These are phyloP conservation scores for Synergus japonicus DNA, from an alignment of 2,888 invertebrate genomes.

Conservation along the genomic window DNA sequence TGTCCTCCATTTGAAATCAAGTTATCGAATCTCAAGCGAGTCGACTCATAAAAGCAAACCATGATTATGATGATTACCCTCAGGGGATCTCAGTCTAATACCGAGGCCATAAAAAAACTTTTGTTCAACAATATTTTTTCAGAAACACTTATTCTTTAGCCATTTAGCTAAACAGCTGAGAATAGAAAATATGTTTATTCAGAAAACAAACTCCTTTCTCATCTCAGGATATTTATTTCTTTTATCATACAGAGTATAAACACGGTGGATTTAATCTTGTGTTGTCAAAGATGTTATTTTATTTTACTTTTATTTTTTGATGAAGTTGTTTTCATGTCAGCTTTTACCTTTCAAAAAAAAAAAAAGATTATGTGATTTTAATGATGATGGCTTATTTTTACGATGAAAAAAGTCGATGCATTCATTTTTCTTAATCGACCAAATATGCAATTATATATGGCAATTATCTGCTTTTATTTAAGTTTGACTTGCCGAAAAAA, in stretches of 20 bases:
- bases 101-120: background rate
- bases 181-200: background rate
- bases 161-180: background rate
- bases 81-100: conserved; percentile 27
- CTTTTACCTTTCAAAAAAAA: no score
- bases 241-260: no score
- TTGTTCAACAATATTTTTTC: background rate
- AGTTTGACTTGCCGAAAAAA: no score
- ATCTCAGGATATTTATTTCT: background rate
- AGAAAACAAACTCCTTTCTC: background rate
- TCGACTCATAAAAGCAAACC: conserved; percentile 9
- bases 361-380: no score
- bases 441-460: no score
- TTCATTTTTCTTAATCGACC: background rate
- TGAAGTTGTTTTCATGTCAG: no score
- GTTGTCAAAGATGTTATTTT: no score
- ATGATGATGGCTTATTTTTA: no score
- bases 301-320: no score
- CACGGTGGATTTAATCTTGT: no score
- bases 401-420: background rate
- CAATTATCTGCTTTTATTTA: no score
- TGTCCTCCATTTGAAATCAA: conserved; percentile 49
- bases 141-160: background rate
- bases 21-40: conserved; percentile 20
- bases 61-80: conserved; percentile 15